Conservation (phyloP, 2,888 invertebrate species). For the Tenthredo distinguenda region DNA sequence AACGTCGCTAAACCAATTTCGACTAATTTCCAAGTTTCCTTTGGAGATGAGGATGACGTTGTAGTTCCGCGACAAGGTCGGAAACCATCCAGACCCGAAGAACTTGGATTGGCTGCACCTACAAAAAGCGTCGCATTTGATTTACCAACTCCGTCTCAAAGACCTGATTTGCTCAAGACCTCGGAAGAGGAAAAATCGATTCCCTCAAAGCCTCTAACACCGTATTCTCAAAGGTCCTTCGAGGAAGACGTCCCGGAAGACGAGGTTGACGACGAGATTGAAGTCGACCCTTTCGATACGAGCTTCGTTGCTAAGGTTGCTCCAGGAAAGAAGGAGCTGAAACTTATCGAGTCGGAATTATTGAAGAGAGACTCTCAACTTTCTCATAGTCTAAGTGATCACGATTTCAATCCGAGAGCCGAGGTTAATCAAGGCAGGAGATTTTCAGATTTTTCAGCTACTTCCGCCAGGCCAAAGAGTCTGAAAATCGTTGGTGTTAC, state of each 20-base stretch:
- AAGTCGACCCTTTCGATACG: slow-evolving; percentile 85
- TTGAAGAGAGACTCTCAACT: slow-evolving; percentile 64
- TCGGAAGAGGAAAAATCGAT: slow-evolving; percentile 82
- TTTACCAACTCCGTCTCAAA: slow-evolving; percentile 79
- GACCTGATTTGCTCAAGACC: slow-evolving; percentile 80
- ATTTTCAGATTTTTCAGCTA: slow-evolving; percentile 78
- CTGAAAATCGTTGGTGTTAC: slow-evolving; percentile 58
- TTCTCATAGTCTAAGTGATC: slow-evolving; percentile 83
- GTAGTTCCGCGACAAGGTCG: slow-evolving; percentile 55
- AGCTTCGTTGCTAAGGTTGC: slow-evolving; percentile 80
- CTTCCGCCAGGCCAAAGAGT: slow-evolving; percentile 59
- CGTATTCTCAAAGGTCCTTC: slow-evolving; percentile 82
- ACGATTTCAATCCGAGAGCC: slow-evolving; percentile 82
- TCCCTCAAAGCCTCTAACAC: slow-evolving; percentile 87
- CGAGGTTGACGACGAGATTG: slow-evolving; percentile 77
- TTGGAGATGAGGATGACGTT: slow-evolving; percentile 56
- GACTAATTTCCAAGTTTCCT: slow-evolving; percentile 60
- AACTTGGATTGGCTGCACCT: slow-evolving; percentile 73
- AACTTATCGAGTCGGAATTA: slow-evolving; percentile 81
- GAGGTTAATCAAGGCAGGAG: slow-evolving; percentile 77
- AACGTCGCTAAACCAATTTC: slow-evolving; percentile 18
- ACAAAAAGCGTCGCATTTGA: slow-evolving; percentile 82
- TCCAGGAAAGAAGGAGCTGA: slow-evolving; percentile 81
- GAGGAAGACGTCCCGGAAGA: slow-evolving; percentile 81
- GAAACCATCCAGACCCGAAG: slow-evolving; percentile 84